phyloP scores from a whole-genome alignment of 2,113 vertebrate genomes.

The Coregonus clupeaformis region DNA sequence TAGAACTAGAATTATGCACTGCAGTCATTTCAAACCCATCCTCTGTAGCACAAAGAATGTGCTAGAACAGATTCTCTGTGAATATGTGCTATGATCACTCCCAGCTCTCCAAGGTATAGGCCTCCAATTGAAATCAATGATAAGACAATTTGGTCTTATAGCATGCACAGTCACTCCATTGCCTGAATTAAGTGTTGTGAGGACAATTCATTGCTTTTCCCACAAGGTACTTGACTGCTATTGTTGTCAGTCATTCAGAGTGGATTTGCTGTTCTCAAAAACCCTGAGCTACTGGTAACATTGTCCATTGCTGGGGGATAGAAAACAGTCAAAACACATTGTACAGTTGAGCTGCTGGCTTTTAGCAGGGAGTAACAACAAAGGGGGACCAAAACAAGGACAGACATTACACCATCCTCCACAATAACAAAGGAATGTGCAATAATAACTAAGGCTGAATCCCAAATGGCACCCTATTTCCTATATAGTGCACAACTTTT shows the following conservation, averaged over 20 bases:
- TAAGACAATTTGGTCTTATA: background rate
- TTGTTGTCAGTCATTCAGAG: background rate
- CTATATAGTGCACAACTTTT: no score
- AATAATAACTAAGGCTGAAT: constrained; percentile 18
- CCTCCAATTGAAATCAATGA: constrained; percentile 5
- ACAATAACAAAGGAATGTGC: constrained; percentile 34
- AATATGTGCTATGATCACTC: no score
- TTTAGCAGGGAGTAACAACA: constrained; percentile 6
- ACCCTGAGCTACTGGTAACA: constrained; percentile 15
- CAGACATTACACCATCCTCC: background rate
- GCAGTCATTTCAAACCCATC: background rate
- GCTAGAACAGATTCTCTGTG: no score
- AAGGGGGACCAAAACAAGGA: constrained; percentile 20
- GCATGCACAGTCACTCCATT: background rate
- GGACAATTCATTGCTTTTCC: background rate
- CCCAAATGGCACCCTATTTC: no score
- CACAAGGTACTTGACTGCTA: background rate
- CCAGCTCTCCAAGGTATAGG: background rate
- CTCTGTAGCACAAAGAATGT: background rate
- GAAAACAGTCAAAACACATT: constrained; percentile 15
- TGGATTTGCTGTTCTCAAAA: background rate
- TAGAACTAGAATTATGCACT: background rate
- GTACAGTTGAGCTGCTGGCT: constrained; percentile 14
- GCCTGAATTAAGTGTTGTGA: background rate
- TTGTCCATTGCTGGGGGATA: constrained; percentile 15